Conservation (phyloP, 2,888 invertebrate genomes). For the Bibio marci region DNA sequence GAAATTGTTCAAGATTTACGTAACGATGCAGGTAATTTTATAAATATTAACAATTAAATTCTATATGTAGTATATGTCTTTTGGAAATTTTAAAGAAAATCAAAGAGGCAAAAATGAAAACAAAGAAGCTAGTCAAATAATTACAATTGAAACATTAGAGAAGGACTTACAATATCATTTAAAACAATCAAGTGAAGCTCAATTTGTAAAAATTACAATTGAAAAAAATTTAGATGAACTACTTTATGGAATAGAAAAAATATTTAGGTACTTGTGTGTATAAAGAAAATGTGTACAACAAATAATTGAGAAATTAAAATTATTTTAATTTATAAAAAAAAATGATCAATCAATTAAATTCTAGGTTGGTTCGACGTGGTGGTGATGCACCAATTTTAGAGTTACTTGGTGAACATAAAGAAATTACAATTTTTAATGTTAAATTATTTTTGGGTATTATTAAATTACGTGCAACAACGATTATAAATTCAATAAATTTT, state of each 20-base stretch:
- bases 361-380: constrained; percentile 31
- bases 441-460: constrained; percentile 66
- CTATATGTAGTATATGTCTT: not conserved
- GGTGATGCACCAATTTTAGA: constrained; percentile 53
- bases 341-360: not conserved
- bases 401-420: constrained; percentile 52
- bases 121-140: constrained; percentile 7
- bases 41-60: not conserved
- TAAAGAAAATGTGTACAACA: too few species aligned
- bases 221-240: constrained; percentile 24
- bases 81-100: not conserved
- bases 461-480: constrained; percentile 42
- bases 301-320: not conserved
- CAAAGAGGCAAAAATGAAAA: constrained; percentile 5
- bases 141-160: constrained; percentile 6
- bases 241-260: constrained; percentile 32
- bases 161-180: not conserved
- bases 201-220: constrained; percentile 12
- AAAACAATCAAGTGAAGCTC: constrained; percentile 1
- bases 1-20: constrained; percentile 46
- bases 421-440: constrained; percentile 57
- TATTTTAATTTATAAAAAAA: not conserved
- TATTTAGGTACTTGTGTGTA: constrained; percentile 29
- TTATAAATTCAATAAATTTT: constrained; percentile 21
- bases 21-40: constrained; percentile 38